Evolutionary conservation across 2,888 invertebrate species (phyloP), one percentile per base, ranked within the genome.

Genomic region (Xestia sexstrigata): DNA sequence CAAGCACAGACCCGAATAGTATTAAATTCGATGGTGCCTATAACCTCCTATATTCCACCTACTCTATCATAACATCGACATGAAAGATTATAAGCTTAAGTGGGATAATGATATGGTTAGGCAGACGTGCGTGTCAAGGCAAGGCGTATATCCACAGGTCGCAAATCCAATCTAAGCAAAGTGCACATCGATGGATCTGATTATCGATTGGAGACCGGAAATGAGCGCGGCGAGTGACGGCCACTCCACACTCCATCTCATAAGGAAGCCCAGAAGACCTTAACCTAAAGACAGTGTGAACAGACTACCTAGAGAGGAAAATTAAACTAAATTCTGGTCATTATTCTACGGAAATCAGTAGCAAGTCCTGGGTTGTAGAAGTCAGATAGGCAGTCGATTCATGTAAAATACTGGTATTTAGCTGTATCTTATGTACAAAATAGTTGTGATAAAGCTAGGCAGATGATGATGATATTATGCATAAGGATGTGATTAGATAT

Each of bases 141-240:
- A 73, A 55, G 74, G 76, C 67, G 52, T 55, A 72, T 74, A 80
- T 78, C 78, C 70, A 76, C 68, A 78, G 83, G 81, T 84, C 81
- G 68, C 78, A 89, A 84, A 85, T 83, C 79, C 88, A 89, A 90
- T 89, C 83, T 87, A 76, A 87, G 74, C 79, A 75, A 69, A 88
- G 83, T 85, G 85, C 84, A 84, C 87, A 87, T 89, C 89, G 87
- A 88, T 87, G 82, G 83, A 85, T 78, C 83, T 86, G 82, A 89
- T 87, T 91, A 92, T 90, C 89, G 89, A 90, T 90, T 87, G 81
- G 83, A 74, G 78, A 72, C 79, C 89, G 91, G 91, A 92, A 91
- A 92, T 92, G 88, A 90, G 84, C 80, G 79, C 68, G 88, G 79
- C 74, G 79, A 87, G 87, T 81, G 84, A 82, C 81, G 79, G 86